phyloP scores from a whole-genome alignment of 2,888 invertebrate genomes.

The Augiades crinisus region DNA sequence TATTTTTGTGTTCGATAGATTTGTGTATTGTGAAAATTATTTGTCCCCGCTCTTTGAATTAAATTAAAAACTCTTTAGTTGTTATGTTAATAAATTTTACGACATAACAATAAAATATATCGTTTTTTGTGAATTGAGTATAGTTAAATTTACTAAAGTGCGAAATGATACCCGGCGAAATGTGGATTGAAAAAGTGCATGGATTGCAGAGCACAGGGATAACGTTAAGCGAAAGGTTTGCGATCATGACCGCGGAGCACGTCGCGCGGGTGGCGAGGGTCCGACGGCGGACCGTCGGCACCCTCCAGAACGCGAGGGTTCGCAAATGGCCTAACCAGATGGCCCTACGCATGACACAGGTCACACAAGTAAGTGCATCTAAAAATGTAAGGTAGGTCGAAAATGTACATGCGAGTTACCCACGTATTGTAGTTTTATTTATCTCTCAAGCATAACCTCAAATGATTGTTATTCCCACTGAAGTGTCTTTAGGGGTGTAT shows the following conservation, averaged over 20 bases:
- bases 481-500: no score
- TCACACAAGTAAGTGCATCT: background rate
- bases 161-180: constrained; percentile 33
- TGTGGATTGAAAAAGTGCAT: constrained; percentile 64
- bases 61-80: no score
- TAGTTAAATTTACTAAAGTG: background rate
- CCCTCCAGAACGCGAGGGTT: background rate
- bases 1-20: background rate
- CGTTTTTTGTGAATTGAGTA: background rate
- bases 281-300: constrained; percentile 28
- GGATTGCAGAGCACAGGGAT: constrained; percentile 70
- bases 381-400: no score
- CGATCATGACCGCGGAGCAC: constrained; percentile 46
- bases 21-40: background rate
- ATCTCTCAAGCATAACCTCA: no score
- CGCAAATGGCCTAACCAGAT: background rate
- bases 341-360: background rate
- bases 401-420: background rate
- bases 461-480: no score
- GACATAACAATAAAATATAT: background rate
- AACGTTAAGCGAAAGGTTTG: constrained; percentile 59
- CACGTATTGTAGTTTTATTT: background rate
- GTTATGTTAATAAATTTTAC: background rate
- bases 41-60: no score
- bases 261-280: constrained; percentile 38